Percentiles rank a stretch among this genome's conserved stretches.
phyloP scores from a whole-genome alignment of 2,888 invertebrate species.

The Panopea generosa region DNA sequence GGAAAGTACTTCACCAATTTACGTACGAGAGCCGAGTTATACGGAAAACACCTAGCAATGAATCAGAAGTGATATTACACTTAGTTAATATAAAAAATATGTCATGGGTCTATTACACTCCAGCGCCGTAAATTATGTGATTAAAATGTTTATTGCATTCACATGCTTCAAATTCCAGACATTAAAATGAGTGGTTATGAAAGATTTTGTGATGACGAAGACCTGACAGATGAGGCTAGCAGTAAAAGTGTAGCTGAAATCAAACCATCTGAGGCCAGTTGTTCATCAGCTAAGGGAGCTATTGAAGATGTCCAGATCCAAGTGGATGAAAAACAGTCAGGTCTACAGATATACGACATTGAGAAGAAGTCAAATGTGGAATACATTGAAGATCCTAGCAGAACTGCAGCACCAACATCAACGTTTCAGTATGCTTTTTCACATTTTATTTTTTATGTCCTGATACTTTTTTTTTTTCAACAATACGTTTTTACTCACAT shows the following conservation, averaged over 20 bases:
- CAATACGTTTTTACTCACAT: not conserved
- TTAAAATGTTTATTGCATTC: too few species aligned
- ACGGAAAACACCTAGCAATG: too few species aligned
- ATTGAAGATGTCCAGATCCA: constrained; percentile 61
- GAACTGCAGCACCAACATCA: constrained; percentile 44
- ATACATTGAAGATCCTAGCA: constrained; percentile 72
- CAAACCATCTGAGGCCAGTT: constrained; percentile 33
- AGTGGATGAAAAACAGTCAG: constrained; percentile 44
- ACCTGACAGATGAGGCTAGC: too few species aligned
- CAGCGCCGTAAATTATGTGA: too few species aligned
- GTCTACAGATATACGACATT: constrained; percentile 60
- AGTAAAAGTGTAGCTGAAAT: constrained; percentile 31
- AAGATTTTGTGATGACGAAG: not conserved
- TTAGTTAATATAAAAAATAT: too few species aligned
- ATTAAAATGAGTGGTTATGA: not conserved
- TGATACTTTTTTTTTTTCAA: not conserved
- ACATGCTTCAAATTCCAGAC: too few species aligned
- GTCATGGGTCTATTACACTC: too few species aligned
- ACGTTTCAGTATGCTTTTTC: constrained; percentile 66
- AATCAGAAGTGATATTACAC: too few species aligned
- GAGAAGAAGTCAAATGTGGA: constrained; percentile 56
- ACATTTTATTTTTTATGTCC: not conserved
- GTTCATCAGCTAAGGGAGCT: constrained; percentile 27
- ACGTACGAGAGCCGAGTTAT: too few species aligned
- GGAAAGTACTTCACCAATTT: too few species aligned